Conservation (phyloP, 2,888 invertebrate species). For the Macrophya alboannulata region DNA sequence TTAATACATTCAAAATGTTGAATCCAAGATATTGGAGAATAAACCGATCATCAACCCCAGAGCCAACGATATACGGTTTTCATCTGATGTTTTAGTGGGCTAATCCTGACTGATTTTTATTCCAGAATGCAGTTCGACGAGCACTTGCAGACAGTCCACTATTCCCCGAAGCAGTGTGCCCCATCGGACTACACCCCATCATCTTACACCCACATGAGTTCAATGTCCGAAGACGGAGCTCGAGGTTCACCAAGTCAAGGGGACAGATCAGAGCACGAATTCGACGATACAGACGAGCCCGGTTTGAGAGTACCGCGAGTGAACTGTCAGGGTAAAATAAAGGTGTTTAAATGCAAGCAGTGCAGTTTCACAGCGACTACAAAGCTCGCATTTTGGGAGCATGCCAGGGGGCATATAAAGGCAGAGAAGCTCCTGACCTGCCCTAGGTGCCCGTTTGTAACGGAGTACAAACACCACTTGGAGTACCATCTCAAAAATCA, state of each 20-base stretch:
- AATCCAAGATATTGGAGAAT: too few species aligned
- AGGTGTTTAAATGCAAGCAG: conserved; percentile 95
- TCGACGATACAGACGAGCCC: conserved; percentile 81
- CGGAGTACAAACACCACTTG: conserved; percentile 98
- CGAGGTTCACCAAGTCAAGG: conserved; percentile 63
- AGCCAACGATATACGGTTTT: not conserved
- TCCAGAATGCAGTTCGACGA: conserved; percentile 79
- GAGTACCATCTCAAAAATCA: conserved; percentile 99
- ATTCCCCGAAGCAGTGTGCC: conserved; percentile 65
- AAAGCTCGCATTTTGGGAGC: conserved; percentile 97
- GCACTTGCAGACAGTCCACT: conserved; percentile 82
- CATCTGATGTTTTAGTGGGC: not conserved
- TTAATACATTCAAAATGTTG: not conserved
- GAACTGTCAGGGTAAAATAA: conserved; percentile 91
- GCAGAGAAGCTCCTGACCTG: conserved; percentile 95
- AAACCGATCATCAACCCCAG: not conserved
- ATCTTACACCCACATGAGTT: conserved; percentile 63
- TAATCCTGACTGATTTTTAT: conserved; percentile 1
- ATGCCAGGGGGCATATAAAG: conserved; percentile 95
- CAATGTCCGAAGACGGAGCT: conserved; percentile 60
- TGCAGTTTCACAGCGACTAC: conserved; percentile 93
- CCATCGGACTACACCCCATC: conserved; percentile 81
- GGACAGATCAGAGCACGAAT: conserved; percentile 72
- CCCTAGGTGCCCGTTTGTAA: conserved; percentile 97
- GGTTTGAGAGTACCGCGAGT: conserved; percentile 85